Conservation (phyloP, 2,113 vertebrate species). For the Euleptes europaea region DNA sequence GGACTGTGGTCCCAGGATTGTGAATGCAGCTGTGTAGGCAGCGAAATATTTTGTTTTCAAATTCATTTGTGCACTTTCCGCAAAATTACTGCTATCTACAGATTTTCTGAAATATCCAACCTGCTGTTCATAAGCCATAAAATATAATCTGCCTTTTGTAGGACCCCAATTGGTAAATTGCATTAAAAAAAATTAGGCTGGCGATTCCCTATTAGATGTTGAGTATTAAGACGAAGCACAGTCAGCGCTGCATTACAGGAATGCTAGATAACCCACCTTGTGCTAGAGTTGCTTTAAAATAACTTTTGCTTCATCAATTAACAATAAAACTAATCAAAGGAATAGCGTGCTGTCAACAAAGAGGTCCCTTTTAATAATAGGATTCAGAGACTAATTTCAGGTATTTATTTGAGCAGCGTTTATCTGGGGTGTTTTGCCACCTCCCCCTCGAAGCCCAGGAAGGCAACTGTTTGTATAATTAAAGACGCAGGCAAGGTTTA, state of each 20-base stretch:
- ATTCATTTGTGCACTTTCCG: slow-evolving; percentile 75
- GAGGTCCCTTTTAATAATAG: slow-evolving; percentile 30
- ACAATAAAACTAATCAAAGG: not conserved
- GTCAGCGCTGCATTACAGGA: slow-evolving; percentile 5
- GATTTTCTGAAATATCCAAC: slow-evolving; percentile 73
- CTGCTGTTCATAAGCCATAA: slow-evolving; percentile 74
- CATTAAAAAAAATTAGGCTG: slow-evolving; percentile 37
- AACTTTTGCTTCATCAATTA: slow-evolving; percentile 18
- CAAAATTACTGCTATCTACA: slow-evolving; percentile 74
- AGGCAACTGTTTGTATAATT: not conserved
- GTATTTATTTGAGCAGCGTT: slow-evolving; percentile 23
- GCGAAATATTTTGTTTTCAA: slow-evolving; percentile 72
- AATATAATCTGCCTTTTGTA: slow-evolving; percentile 70
- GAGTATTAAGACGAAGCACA: slow-evolving; percentile 8
- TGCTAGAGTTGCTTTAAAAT: not conserved
- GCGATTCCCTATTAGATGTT: slow-evolving; percentile 39
- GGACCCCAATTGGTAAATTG: slow-evolving; percentile 65
- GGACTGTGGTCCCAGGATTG: slow-evolving; percentile 57
- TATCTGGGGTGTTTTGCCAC: slow-evolving; percentile 6
- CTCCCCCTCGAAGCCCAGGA: not conserved
- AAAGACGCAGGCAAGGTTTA: slow-evolving; percentile 1
- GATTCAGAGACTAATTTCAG: slow-evolving; percentile 39
- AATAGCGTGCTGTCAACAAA: not conserved
- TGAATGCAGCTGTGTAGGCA: slow-evolving; percentile 70
- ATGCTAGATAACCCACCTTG: not conserved